These are phyloP conservation scores for Papilio xuthus DNA, from an alignment of 1,140 invertebrate genomes.

Conservation along the genomic window DNA sequence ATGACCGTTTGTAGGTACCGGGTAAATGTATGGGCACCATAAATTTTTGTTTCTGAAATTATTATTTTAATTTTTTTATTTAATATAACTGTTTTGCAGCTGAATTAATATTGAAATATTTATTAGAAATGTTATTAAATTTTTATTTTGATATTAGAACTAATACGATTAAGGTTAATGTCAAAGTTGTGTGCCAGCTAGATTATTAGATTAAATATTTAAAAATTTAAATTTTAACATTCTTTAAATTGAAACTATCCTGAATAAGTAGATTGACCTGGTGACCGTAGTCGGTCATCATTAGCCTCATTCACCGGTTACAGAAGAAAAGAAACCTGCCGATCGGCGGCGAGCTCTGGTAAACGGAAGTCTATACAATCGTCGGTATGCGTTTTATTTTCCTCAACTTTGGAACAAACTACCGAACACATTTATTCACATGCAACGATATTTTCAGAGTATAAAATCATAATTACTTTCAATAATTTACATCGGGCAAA, in stretches of 20 bases:
- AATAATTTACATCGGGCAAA: background rate
- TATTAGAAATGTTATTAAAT: too few relatives aligned
- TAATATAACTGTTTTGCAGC: too few relatives aligned
- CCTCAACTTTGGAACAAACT: constrained; percentile 30
- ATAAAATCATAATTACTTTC: background rate
- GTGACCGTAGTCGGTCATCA: constrained; percentile 44
- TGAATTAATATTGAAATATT: too few relatives aligned
- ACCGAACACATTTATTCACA: constrained; percentile 31
- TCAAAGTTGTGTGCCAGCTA: background rate
- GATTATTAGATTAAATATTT: background rate
- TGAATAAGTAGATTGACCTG: background rate
- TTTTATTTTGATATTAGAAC: too few relatives aligned
- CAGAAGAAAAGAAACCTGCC: constrained; percentile 76
- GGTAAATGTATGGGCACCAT: constrained; percentile 57
- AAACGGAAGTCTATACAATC: constrained; percentile 71
- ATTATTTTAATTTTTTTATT: too few relatives aligned
- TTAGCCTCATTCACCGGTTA: constrained; percentile 69
- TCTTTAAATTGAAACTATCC: background rate
- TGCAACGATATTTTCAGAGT: too few relatives aligned
- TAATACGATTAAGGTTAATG: too few relatives aligned
- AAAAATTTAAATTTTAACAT: too few relatives aligned
- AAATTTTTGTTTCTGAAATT: constrained; percentile 25
- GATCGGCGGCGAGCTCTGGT: constrained; percentile 55
- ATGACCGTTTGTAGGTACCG: constrained; percentile 59
- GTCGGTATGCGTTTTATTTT: constrained; percentile 55